Base-by-base conservation (phyloP, 2,888 invertebrate species). In the Tachina lurida region DNA sequence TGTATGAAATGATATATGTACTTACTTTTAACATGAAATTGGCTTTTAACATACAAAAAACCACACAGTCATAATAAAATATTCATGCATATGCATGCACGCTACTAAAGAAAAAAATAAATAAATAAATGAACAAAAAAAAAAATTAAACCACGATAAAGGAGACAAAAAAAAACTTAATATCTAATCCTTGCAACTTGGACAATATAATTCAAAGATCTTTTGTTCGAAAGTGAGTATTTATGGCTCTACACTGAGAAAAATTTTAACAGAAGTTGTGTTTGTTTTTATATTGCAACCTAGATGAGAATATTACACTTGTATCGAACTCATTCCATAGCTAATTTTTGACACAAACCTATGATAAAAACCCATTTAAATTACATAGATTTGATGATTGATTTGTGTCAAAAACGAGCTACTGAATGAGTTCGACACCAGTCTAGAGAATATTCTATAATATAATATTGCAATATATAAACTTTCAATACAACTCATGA, bases 1-100 rank as follows among this genome's bases (percentile, higher is more conserved):
- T 63, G 49, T 17, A 54, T 62, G 43, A 47, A 62, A 65, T 79
- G 85, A 75, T 82, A 71, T 47, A 78, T 82, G 71, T 54, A 85
- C 82, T 75, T 54, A 74, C 85, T 75, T 75, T 85, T 71, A 82
- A 65, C 85, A 86, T 74, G 86, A 86, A 86, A 83, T 76, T 85
- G 78, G 63, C 82, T 78, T 85, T 78, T 75, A 31, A 12, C 43
- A 62, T 13, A 76, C 45, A 73, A 65, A 58, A 31, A 31, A 7
- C 31, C 31, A 49, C 15, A 45, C 31, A 77, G 39, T 31, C 62
- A 71, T 65, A 75, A 70, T 54, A 65, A 84, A 75, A 75, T 60
- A 75, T 52, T 58, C 84, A 79, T 83, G 67, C 77, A 78, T 76
- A 79, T 70, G 63, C 74, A 79, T 65, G 73, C 56, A 74, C 47